Evolutionary conservation across 1,140 invertebrate species (phyloP), one percentile per base, ranked within the genome.

Genomic region (Eumaeus atala): DNA sequence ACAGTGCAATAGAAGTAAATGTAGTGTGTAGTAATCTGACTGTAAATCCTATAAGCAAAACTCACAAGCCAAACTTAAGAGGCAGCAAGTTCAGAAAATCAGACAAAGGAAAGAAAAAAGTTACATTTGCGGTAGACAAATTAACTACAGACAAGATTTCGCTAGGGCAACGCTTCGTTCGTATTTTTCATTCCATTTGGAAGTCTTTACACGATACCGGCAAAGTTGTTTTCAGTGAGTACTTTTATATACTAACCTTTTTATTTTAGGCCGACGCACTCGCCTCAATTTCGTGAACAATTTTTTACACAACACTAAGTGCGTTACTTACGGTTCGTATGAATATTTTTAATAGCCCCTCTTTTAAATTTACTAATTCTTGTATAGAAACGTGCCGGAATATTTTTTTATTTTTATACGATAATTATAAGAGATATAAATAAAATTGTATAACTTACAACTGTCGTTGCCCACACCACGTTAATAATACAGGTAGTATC

Each of bases 71-170:
- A 9, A 37, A 28, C 21, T 28, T 28, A 6, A 28, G 9, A 37
- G 40, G 7, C 47, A 58, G 56, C 33, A 78, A 77, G 54, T 49
- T 58, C 47, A 54, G 56, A 11, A 67, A 61, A 66, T 64, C 38
- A 42, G 66, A 65, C 47, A 72, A 70, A 61, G 63, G 61, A 51
- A 82, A 76, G 72, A 83, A 83, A 72, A 75, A 66, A 66, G 79
- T 83, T 58, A 69, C 72, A 63, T 83, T 81, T 60, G 67, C 66
- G 54, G 74, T 75, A 59, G 50, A 51, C 35, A 64, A 72, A 38
- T 56, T 58, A 51, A 49, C 38, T 11, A 58, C 62, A 54, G 58
- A 62, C 57, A 62, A 62, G 60, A 58, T 64, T 51, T 56, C 76
- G n/a, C 53, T 80, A 40, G 68, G 62, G 56, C 61, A 77, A 58